These are phyloP conservation scores for Notospermus geniculatus DNA, from an alignment of 1,140 invertebrate genomes.

Conservation along the genomic window DNA sequence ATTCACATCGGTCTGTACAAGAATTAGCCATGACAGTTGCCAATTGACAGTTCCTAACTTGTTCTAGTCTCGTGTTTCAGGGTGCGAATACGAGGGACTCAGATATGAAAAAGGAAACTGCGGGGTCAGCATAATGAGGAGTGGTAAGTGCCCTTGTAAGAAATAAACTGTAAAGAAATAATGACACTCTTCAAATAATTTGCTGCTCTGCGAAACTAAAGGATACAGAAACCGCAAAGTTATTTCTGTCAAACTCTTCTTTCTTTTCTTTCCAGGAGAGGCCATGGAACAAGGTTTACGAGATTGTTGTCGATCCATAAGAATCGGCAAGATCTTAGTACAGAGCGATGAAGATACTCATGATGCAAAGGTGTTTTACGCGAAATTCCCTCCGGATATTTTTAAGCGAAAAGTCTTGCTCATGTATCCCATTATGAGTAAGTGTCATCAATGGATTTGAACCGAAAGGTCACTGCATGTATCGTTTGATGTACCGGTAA, in stretches of 20 bases:
- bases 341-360: conserved; percentile 94
- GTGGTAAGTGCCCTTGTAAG: conserved; percentile 57
- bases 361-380: conserved; percentile 94
- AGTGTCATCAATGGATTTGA: no score
- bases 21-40: no score
- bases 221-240: no score
- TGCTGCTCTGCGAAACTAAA: neutral
- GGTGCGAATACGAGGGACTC: conserved; percentile 82
- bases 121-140: conserved; percentile 94
- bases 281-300: conserved; percentile 96
- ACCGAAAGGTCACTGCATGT: no score
- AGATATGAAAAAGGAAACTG: conserved; percentile 95
- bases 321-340: conserved; percentile 96
- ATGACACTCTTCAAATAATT: neutral
- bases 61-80: conserved; percentile 30
- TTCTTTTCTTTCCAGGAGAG: conserved; percentile 64
- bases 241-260: neutral
- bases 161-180: neutral
- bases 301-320: conserved; percentile 95
- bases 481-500: no score
- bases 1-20: no score
- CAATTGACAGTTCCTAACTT: no score
- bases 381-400: conserved; percentile 96
- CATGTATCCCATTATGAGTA: conserved; percentile 98
- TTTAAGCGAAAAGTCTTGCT: conserved; percentile 82